Conservation (phyloP, 1,140 invertebrate species). For the Coelopa frigida region DNA sequence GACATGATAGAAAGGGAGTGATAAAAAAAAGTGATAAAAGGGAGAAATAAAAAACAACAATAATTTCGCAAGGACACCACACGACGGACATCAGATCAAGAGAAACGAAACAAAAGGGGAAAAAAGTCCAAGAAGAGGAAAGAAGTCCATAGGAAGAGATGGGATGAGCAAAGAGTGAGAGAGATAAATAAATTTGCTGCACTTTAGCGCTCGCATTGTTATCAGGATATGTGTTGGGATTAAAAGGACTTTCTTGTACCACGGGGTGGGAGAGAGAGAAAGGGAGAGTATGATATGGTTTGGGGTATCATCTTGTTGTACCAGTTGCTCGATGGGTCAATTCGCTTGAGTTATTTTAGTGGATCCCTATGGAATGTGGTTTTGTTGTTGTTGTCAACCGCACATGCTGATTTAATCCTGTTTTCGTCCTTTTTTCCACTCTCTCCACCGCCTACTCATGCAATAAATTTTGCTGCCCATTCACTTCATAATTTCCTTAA, state of each 20-base stretch:
- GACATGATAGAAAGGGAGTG: neutral
- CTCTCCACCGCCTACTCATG: conserved; percentile 3
- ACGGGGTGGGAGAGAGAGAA: conserved; percentile 3
- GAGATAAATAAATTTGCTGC: conserved; percentile 45
- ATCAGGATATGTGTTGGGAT: conserved; percentile 44
- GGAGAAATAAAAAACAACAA: conserved; percentile 10
- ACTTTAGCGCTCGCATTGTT: conserved; percentile 46
- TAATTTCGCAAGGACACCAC: conserved; percentile 36
- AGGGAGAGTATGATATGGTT: neutral
- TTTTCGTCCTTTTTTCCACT: neutral
- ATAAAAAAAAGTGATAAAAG: neutral
- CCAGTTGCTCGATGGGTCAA: neutral
- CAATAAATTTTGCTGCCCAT: conserved; percentile 45
- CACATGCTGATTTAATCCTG: conserved; percentile 37
- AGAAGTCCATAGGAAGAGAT: neutral
- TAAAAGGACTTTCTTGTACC: conserved; percentile 44
- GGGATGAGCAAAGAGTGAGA: conserved; percentile 20
- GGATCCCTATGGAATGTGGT: neutral
- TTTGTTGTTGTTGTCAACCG: neutral
- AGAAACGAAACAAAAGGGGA: conserved; percentile 17
- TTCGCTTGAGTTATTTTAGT: conserved; percentile 2
- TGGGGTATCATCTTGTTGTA: neutral
- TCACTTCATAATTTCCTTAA: conserved; percentile 43
- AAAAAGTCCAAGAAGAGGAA: conserved; percentile 20
- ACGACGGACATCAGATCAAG: conserved; percentile 25